These are phyloP conservation scores for Perodicticus potto DNA, from an alignment of 2,797 vertebrate genomes.

Conservation along the genomic window DNA sequence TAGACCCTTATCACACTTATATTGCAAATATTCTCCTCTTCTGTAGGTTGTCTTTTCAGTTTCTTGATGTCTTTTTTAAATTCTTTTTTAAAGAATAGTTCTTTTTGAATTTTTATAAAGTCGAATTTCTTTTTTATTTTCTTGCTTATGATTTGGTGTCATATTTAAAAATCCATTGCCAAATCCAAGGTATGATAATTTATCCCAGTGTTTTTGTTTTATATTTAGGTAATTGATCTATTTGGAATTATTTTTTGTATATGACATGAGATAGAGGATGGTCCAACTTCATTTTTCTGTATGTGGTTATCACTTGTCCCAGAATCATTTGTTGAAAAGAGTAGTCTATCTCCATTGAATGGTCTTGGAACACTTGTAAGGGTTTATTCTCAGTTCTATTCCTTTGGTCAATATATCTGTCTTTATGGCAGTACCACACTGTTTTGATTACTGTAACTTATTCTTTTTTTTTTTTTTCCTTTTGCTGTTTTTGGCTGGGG, in stretches of 20 bases:
- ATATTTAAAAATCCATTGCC: not conserved
- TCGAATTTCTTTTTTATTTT: not conserved
- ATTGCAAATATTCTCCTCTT: not conserved
- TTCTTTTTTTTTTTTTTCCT: too few species aligned
- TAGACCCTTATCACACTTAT: not conserved
- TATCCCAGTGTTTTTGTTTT: not conserved
- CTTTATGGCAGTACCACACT: not conserved
- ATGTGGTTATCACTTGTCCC: not conserved
- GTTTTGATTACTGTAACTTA: not conserved
- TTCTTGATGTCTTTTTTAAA: not conserved
- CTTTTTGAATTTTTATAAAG: not conserved
- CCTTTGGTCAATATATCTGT: not conserved
- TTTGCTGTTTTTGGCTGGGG: too few species aligned
- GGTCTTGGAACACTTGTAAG: not conserved
- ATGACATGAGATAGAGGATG: not conserved
- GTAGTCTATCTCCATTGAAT: not conserved
- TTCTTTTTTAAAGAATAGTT: too few species aligned
- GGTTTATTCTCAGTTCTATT: not conserved
- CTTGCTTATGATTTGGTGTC: not conserved
- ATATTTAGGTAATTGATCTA: not conserved
- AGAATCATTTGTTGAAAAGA: not conserved
- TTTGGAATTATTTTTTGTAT: not conserved
- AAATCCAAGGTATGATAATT: conserved; percentile 16
- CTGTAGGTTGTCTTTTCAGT: not conserved
- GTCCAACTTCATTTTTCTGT: not conserved